A percentile compares a stretch with the other conserved stretches of the same genome.
These are phyloP conservation scores for Leucophenga varia DNA, from an alignment of 1,140 invertebrate species.

Conservation along the genomic window DNA sequence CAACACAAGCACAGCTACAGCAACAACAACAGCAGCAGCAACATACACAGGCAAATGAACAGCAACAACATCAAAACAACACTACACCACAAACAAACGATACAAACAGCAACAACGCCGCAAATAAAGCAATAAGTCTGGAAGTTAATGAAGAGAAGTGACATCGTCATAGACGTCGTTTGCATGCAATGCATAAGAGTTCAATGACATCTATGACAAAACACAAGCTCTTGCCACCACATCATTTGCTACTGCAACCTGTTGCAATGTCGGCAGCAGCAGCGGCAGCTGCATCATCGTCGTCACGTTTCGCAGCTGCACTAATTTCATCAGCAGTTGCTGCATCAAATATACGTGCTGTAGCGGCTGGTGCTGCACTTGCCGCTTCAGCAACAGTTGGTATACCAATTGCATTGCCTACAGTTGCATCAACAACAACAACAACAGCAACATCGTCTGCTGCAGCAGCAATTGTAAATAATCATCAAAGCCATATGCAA, in stretches of 20 bases:
- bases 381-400: not conserved
- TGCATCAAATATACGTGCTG: constrained; percentile 24
- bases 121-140: constrained; percentile 8
- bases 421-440: constrained; percentile 10
- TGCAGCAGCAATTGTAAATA: constrained; percentile 49
- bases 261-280: constrained; percentile 15
- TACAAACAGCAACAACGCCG: constrained; percentile 24
- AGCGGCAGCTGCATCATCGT: constrained; percentile 24
- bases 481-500: constrained; percentile 38
- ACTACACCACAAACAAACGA: constrained; percentile 17
- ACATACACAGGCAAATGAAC: constrained; percentile 1
- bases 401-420: not conserved
- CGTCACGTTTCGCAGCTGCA: constrained; percentile 37
- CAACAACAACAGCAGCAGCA: constrained; percentile 23
- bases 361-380: too few species aligned
- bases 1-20: constrained; percentile 19
- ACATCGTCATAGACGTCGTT: constrained; percentile 49
- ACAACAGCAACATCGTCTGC: constrained; percentile 14
- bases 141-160: constrained; percentile 49
- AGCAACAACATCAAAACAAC: constrained; percentile 20
- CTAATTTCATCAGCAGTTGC: constrained; percentile 42
- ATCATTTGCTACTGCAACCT: constrained; percentile 36
- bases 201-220: constrained; percentile 34
- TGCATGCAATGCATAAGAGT: constrained; percentile 44
- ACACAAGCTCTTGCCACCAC: constrained; percentile 30